phyloP scores from a whole-genome alignment of 1,140 invertebrate species.

The Temnothorax nylanderi region DNA sequence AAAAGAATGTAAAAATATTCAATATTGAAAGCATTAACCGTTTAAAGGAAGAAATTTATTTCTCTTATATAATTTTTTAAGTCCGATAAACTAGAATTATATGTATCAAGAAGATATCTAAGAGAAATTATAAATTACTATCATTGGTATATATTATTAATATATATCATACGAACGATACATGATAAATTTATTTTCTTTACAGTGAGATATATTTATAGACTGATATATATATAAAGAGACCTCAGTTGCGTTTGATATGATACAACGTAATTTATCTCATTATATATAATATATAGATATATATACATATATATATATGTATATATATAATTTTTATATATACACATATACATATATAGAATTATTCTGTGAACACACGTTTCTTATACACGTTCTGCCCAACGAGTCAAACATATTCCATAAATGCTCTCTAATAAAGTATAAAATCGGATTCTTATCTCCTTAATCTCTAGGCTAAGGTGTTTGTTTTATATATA shows the following conservation, averaged over 20 bases:
- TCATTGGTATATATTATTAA: constrained; percentile 22
- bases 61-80: constrained; percentile 6
- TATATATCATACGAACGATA: constrained; percentile 45
- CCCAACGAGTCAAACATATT: constrained; percentile 62
- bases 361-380: constrained; percentile 69
- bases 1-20: constrained; percentile 11
- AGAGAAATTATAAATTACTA: constrained; percentile 19
- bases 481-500: constrained; percentile 71
- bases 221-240: constrained; percentile 28
- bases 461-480: constrained; percentile 66
- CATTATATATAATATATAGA: background rate
- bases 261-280: constrained; percentile 54
- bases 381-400: constrained; percentile 51
- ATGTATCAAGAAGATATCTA: constrained; percentile 8
- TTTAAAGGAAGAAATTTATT: constrained; percentile 30
- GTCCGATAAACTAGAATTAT: background rate
- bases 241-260: constrained; percentile 51
- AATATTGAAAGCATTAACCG: background rate
- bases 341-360: constrained; percentile 27
- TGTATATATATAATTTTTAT: background rate
- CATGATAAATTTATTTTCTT: constrained; percentile 55
- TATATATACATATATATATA: constrained; percentile 33
- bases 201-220: constrained; percentile 50
- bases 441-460: constrained; percentile 70
- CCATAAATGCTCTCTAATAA: constrained; percentile 67